Conservation (phyloP, 2,888 invertebrate genomes). For the Pemphredon lugubris region DNA sequence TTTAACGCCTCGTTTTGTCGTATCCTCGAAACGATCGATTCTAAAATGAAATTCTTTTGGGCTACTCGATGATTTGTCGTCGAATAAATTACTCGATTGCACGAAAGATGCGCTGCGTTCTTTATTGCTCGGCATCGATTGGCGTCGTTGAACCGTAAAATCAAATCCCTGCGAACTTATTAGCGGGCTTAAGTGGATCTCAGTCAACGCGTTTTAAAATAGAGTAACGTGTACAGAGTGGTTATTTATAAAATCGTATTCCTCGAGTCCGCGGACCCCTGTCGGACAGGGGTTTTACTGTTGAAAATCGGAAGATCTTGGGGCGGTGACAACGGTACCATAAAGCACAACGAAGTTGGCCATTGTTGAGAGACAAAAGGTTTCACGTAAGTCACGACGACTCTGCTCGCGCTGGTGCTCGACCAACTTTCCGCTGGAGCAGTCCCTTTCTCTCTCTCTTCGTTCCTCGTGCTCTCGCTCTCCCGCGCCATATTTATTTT, state of each 20-base stretch:
- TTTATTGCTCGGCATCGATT: no score
- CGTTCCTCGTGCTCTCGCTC: constrained; percentile 22
- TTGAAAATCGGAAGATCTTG: constrained; percentile 27
- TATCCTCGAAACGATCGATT: not conserved
- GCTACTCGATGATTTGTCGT: no score
- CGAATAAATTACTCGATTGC: no score
- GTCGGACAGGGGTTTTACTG: constrained; percentile 30
- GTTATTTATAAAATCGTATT: constrained; percentile 23
- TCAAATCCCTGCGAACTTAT: no score
- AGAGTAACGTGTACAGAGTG: no score
- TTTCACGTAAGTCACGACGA: constrained; percentile 63
- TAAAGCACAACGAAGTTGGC: constrained; percentile 57
- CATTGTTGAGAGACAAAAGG: constrained; percentile 68
- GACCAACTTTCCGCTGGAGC: constrained; percentile 52
- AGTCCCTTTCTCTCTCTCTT: no score
- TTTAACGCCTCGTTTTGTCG: not conserved
- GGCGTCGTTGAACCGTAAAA: no score
- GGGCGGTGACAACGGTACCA: constrained; percentile 20
- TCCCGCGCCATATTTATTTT: constrained; percentile 27
- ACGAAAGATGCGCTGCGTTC: no score
- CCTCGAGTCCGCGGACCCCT: constrained; percentile 13
- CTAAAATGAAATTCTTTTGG: not conserved
- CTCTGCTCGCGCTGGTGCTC: constrained; percentile 45
- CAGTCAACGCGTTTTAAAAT: not conserved
- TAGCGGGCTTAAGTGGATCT: no score